A percentile compares a stretch with the other conserved stretches of the same genome.
Conservation (phyloP, 2,888 invertebrate genomes). For the Calameuta idolon region DNA sequence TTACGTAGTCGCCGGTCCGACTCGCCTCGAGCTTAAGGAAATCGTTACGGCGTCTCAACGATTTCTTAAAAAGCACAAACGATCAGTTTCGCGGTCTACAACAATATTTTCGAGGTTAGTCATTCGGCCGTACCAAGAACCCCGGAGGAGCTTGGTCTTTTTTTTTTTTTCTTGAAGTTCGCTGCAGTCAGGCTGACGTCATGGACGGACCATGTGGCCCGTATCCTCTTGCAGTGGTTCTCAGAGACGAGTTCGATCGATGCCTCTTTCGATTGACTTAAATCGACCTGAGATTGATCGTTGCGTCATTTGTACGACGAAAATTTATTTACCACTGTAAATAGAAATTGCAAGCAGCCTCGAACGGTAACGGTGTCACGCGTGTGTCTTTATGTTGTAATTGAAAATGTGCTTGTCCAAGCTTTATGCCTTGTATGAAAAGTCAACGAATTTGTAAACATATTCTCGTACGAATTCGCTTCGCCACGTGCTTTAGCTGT, state of each 20-base stretch:
- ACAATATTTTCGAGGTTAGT: slow-evolving; percentile 10
- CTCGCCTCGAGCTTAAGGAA: background rate
- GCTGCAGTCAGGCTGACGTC: slow-evolving; percentile 37
- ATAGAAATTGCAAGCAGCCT: background rate
- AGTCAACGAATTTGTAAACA: background rate
- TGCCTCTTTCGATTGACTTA: background rate
- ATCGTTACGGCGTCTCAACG: background rate
- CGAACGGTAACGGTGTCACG: background rate
- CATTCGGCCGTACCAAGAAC: slow-evolving; percentile 5
- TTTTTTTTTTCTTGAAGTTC: slow-evolving; percentile 30
- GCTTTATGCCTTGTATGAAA: background rate
- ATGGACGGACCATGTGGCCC: slow-evolving; percentile 40
- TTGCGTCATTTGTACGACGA: background rate
- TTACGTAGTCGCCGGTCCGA: background rate
- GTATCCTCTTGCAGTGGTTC: slow-evolving; percentile 43
- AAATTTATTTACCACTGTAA: background rate
- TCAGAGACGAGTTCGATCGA: slow-evolving; percentile 22
- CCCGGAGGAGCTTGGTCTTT: slow-evolving; percentile 26
- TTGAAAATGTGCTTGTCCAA: background rate
- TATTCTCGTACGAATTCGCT: background rate
- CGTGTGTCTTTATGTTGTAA: background rate
- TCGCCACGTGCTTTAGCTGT: background rate
- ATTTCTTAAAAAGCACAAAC: background rate
- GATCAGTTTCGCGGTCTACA: slow-evolving; percentile 4
- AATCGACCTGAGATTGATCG: background rate